These are phyloP conservation scores for Hippopotamus amphibius DNA, from an alignment of 2,113 vertebrate species.

Conservation along the genomic window DNA sequence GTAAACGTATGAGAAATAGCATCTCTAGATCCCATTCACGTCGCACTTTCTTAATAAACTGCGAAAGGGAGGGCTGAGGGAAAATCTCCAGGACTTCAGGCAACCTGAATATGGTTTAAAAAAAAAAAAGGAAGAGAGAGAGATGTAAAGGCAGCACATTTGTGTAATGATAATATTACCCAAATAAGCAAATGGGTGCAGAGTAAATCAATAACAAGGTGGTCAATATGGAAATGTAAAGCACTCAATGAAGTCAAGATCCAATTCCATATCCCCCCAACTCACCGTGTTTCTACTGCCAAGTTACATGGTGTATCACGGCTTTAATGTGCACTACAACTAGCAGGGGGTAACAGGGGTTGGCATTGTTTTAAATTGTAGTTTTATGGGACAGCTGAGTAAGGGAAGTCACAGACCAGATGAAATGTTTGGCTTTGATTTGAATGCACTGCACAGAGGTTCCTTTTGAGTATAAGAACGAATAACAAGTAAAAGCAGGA, in stretches of 20 bases:
- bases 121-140: not conserved
- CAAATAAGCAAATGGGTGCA: not conserved
- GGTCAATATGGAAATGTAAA: not conserved
- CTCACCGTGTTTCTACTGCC: not conserved
- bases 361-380: not conserved
- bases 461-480: not conserved
- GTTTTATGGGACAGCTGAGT: slow-evolving; percentile 11
- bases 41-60: not conserved
- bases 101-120: not conserved
- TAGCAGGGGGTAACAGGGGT: not conserved
- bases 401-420: not conserved
- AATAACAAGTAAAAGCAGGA: slow-evolving; percentile 42
- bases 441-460: not conserved
- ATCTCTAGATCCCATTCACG: not conserved
- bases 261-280: not conserved
- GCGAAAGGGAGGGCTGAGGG: not conserved
- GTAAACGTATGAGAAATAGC: not conserved
- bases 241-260: not conserved
- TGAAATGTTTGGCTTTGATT: slow-evolving; percentile 1
- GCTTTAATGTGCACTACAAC: not conserved
- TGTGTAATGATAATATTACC: not conserved
- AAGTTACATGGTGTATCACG: not conserved
- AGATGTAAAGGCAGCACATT: not conserved
- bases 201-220: not conserved
- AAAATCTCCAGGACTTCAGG: no score